A percentile compares a stretch with the other conserved stretches of the same genome.
These are phyloP conservation scores for Salvelinus fontinalis DNA, from an alignment of 2,113 vertebrate genomes.

Conservation along the genomic window DNA sequence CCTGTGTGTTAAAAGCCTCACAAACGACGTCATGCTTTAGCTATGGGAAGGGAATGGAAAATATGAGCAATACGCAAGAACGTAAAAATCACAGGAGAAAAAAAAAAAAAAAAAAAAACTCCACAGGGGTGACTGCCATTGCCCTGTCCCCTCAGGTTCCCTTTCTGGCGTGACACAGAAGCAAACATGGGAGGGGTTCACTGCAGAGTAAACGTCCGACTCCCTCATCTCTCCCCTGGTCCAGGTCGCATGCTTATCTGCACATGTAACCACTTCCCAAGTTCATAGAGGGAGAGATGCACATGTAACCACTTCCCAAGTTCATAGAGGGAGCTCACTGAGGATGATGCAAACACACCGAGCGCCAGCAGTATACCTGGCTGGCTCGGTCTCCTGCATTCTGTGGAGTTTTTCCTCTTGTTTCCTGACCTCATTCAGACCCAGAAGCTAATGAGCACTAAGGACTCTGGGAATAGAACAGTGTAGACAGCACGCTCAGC, in stretches of 20 bases:
- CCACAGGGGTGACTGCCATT: constrained; percentile 26
- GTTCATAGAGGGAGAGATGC: not conserved
- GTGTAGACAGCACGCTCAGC: constrained; percentile 30
- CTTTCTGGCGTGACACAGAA: constrained; percentile 62
- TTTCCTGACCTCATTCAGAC: constrained; percentile 66
- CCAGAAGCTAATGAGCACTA: constrained; percentile 61
- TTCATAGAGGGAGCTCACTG: not conserved
- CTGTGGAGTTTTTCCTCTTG: constrained; percentile 57
- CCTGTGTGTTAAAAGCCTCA: constrained; percentile 18
- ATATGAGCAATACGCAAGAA: constrained; percentile 66
- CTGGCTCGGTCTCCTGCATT: constrained; percentile 55
- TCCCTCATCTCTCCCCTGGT: not conserved
- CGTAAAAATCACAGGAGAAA: constrained; percentile 55
- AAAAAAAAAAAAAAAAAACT: not conserved
- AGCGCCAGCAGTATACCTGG: constrained; percentile 44
- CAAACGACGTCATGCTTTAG: constrained; percentile 62
- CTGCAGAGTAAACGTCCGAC: not conserved
- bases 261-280: constrained; percentile 21
- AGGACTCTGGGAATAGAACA: constrained; percentile 35
- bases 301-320: constrained; percentile 19
- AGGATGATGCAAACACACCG: not conserved
- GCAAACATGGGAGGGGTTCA: constrained; percentile 45
- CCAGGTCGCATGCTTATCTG: constrained; percentile 26
- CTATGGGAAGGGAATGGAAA: constrained; percentile 68
- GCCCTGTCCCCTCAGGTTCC: constrained; percentile 51